Percentiles rank a stretch among this genome's conserved stretches.
Conservation (phyloP, 2,888 invertebrate species). For the Lasioglossum leucozonium region DNA sequence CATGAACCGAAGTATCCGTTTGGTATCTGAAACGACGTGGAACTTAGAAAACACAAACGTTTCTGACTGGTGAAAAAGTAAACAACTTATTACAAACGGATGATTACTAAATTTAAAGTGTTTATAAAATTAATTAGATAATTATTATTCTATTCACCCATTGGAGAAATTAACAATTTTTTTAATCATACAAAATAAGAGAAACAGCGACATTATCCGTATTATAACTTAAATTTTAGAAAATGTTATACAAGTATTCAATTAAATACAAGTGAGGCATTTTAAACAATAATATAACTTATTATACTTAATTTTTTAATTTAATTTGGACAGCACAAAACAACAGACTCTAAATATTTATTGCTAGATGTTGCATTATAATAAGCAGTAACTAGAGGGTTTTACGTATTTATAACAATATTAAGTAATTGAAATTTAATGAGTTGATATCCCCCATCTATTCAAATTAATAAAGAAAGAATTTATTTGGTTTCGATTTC, state of each 20-base stretch:
- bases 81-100: neutral
- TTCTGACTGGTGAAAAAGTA: neutral
- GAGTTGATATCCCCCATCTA: neutral
- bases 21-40: slow-evolving; percentile 2
- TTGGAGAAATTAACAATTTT: too few relatives aligned
- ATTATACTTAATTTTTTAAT: neutral
- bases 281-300: too few relatives aligned
- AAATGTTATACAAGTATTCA: too few relatives aligned
- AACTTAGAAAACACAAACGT: neutral
- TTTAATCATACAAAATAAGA: too few relatives aligned
- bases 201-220: too few relatives aligned
- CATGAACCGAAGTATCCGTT: neutral
- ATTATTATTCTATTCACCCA: neutral
- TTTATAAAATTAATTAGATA: neutral
- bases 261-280: neutral
- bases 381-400: neutral
- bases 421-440: neutral
- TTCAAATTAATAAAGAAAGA: neutral
- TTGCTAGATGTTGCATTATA: neutral
- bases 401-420: neutral
- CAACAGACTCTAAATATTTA: neutral
- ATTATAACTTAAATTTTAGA: too few relatives aligned
- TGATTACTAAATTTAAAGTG: neutral
- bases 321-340: neutral
- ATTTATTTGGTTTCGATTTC: neutral